Evolutionary conservation across 2,797 vertebrate genomes (phyloP).

Genomic region (Coccyzus lansbergi): DNA sequence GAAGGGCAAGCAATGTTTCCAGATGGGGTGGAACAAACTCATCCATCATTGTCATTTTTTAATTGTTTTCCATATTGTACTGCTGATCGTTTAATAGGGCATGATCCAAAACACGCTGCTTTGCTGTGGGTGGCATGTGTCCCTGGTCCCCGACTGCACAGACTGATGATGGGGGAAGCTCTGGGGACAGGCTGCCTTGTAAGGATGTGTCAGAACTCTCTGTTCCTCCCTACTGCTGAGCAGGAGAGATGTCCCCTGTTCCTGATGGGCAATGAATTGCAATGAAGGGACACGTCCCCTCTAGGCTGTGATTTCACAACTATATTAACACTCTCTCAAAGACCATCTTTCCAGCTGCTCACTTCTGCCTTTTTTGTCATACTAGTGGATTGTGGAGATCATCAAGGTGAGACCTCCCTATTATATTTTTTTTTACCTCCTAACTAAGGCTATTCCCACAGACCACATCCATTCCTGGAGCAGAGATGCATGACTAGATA

Average conservation of each 20-base stretch:
- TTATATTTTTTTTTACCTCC: rapidly evolving
- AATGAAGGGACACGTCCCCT: neutral
- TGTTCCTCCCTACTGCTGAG: neutral
- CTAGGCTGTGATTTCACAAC: slow-evolving; percentile 23
- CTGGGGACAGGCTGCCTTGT: neutral
- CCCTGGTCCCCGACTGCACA: neutral
- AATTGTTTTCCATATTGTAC: neutral
- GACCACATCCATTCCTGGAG: neutral
- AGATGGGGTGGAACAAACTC: neutral
- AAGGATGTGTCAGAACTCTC: neutral
- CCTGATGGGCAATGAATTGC: neutral
- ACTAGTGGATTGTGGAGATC: neutral
- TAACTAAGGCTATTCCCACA: neutral
- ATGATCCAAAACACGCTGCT: neutral
- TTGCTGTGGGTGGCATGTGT: slow-evolving; percentile 12
- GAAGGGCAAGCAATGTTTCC: neutral
- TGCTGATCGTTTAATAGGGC: neutral
- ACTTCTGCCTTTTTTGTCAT: neutral
- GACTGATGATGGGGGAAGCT: neutral
- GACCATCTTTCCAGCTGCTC: neutral
- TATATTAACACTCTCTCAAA: neutral
- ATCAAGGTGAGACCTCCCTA: neutral
- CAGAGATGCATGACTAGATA: neutral
- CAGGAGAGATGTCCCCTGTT: neutral
- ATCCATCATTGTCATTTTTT: neutral